Percentiles rank a stretch among this genome's conserved stretches.
Evolutionary conservation across 2,888 invertebrate genomes (phyloP).

Genomic region (Eucera pruinosa): DNA sequence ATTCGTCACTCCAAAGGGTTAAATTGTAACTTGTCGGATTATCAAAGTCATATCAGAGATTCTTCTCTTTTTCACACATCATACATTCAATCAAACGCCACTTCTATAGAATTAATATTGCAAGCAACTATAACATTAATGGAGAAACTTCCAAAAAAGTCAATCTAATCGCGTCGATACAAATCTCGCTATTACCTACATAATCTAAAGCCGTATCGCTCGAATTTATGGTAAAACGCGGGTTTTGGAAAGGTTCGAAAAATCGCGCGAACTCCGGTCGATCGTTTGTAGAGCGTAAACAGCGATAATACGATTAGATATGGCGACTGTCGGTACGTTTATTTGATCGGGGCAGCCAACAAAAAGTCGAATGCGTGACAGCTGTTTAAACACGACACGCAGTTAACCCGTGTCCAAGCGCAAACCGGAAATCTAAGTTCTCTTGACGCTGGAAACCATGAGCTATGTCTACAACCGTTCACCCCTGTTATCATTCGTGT

Average conservation of each 20-base stretch:
- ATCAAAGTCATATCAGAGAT: no score
- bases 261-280: neutral
- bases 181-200: no score
- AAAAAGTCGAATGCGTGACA: slow-evolving; percentile 56
- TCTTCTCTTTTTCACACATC: no score
- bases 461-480: slow-evolving; percentile 20
- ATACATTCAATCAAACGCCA: no score
- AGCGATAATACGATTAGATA: slow-evolving; percentile 56
- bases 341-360: slow-evolving; percentile 44
- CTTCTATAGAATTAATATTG: no score
- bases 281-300: slow-evolving; percentile 8
- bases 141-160: no score
- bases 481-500: slow-evolving; percentile 39
- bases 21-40: no score
- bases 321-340: slow-evolving; percentile 26
- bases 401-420: slow-evolving; percentile 23
- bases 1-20: no score
- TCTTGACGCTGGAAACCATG: slow-evolving; percentile 28
- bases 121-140: no score
- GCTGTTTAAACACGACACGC: slow-evolving; percentile 62
- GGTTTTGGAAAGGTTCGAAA: slow-evolving; percentile 1
- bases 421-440: slow-evolving; percentile 35
- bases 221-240: neutral
- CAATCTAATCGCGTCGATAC: no score
- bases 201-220: neutral